Evolutionary conservation across 2,113 vertebrate species (phyloP), one percentile per base, ranked within the genome.

Genomic region (Crotalus viridis): DNA sequence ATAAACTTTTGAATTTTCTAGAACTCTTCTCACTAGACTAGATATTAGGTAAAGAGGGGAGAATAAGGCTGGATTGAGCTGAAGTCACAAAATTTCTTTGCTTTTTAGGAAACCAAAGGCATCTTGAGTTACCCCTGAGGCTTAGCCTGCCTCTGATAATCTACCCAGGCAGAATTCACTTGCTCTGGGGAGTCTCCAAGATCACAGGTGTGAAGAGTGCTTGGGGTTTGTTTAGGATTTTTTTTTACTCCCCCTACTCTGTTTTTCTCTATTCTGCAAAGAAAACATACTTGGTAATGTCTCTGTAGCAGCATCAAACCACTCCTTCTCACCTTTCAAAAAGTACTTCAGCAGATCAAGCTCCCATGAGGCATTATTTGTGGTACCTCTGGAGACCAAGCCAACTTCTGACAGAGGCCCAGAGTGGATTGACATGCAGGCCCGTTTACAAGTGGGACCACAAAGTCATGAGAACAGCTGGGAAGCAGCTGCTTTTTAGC

Each of bases 221-320:
- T 13, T 86, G 88, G 86, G 91, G 13, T 74, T 92, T 88, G 86
- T 88, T 69, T 69, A 9, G 33, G 33, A 43, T 33, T 61, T 91
- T 87, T 55, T n/a, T 64, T 48, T n/a, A 28, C 43, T 59, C 74
- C 54, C 89, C 22, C 5, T 2, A 43, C 12, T 26, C 85, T 85
- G 90, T 87, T 93, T 89, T 91, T 91, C 90, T 91, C 61, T 17
- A 91, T 69, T 48, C 87, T 52, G 10, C 13, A 61, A 93, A 33
- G 90, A 46, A 91, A 92, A 56, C 1, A 21, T 81, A 87, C 93
- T 55, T 59, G 69, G 13, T 81, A 90, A 89, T 52, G 91, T 74
- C 61, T 89, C 59, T 0, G 0, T 21, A 43, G 54, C 5, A 12
- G 19, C 74, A 87, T 15, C 9, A 81, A 52, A 22, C 26, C 10